phyloP scores from a whole-genome alignment of 1,140 invertebrate genomes.

The Drosophila insularis region DNA sequence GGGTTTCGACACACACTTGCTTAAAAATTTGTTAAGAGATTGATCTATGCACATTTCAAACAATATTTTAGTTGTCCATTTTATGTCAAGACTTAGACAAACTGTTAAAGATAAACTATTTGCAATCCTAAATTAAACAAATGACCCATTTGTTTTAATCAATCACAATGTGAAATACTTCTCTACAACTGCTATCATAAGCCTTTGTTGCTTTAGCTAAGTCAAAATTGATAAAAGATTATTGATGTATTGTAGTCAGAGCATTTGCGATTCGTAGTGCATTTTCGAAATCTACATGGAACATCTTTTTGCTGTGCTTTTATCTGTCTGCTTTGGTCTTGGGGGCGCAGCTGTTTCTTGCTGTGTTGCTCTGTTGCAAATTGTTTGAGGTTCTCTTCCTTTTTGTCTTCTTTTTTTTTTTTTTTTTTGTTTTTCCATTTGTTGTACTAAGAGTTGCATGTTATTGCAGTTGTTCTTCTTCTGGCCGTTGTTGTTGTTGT shows the following conservation, averaged over 20 bases:
- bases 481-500: conserved; percentile 34
- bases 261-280: conserved; percentile 6
- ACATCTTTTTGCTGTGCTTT: conserved; percentile 1
- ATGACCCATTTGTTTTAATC: no score
- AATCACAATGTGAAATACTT: no score
- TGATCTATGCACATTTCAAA: no score
- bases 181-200: no score
- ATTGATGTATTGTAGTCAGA: not conserved
- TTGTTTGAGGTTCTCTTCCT: conserved; percentile 48
- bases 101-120: no score
- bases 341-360: conserved; percentile 65
- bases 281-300: not conserved
- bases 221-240: no score
- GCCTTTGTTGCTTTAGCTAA: no score
- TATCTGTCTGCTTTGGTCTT: conserved; percentile 23
- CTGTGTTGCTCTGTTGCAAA: conserved; percentile 54
- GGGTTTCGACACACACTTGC: no score
- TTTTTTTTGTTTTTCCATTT: conserved; percentile 3
- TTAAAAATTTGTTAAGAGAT: no score
- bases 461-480: conserved; percentile 49
- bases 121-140: no score
- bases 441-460: conserved; percentile 35
- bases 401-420: conserved; percentile 28
- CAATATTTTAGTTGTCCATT: no score
- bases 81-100: no score